Evolutionary conservation across 1,140 invertebrate species (phyloP), one percentile per base, ranked within the genome.

Genomic region (Globodera ellingtonae): DNA sequence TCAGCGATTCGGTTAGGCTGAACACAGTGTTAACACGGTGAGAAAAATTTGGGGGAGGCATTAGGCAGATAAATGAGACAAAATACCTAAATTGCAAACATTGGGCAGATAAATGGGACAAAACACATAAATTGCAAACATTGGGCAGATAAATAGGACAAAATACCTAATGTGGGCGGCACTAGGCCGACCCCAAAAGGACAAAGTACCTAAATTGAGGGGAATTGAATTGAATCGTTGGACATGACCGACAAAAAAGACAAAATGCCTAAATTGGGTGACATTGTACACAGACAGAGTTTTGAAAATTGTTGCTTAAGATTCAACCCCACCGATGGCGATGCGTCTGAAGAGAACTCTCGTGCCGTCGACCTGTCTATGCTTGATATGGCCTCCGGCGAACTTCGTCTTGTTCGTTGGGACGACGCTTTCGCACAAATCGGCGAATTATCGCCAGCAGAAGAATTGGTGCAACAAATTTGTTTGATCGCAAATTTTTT

Each of bases 351-450:
- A 18, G 81, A 86, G 18, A 84, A 84, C 56, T 70, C 67, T 47
- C 66, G 67, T n/a, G n/a, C 18, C 87, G n/a, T 24, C 52, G 13
- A 24, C 21, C n/a, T 84, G 65, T 50, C 84, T 8, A 35, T 24
- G 9, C 9, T 84, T 10, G 72, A 87, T n/a, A 50, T 69, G 10
- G 50, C n/a, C 50, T 71, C 72, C 52, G 83, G 83, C n/a, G 76
- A 50, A 15, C 62, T 84, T n/a, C 66, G 50, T 0, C 71, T 87
- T 65, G 71, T 81, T 7, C 82, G 77, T 59, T 84, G 85, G 85
- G 59, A 84, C 21, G 85, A 84, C 21, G 76, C 66, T 18, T 24
- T 81, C 7, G 67, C 44, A 47, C n/a, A 72, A 85, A 82, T 48
- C 35, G 15, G 10, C 21, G 3, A 62, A 62, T 62, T 62, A 1